Evolutionary conservation across 2,797 vertebrate species (phyloP).

Genomic region (Chelidonichthys spinosus): DNA sequence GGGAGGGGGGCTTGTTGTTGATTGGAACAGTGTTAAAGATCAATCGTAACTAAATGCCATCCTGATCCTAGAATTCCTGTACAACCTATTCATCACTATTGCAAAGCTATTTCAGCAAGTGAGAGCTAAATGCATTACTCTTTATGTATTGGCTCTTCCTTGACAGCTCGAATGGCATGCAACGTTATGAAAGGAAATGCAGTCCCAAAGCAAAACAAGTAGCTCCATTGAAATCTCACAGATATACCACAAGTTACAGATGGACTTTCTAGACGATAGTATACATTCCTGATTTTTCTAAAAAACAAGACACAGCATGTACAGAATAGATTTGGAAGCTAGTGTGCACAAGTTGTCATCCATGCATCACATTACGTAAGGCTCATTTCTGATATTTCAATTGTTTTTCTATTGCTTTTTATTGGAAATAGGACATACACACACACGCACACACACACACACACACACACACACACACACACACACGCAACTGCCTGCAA

Average conservation of each 20-base stretch:
- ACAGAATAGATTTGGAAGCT: constrained; percentile 76
- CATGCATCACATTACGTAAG: constrained; percentile 77
- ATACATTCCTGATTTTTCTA: constrained; percentile 84
- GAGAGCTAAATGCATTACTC: constrained; percentile 78
- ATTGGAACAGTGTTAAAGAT: constrained; percentile 73
- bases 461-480: constrained; percentile 34
- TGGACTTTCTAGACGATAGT: constrained; percentile 76
- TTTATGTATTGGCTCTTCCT: constrained; percentile 71
- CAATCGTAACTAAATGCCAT: constrained; percentile 72
- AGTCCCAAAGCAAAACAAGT: constrained; percentile 69
- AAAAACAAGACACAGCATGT: constrained; percentile 76
- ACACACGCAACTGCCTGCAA: constrained; percentile 77
- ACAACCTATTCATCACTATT: constrained; percentile 71
- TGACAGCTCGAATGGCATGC: constrained; percentile 73
- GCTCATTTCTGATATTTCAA: constrained; percentile 78
- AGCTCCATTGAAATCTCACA: constrained; percentile 60
- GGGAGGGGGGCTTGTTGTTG: constrained; percentile 59
- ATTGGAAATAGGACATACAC: constrained; percentile 75
- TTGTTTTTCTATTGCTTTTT: constrained; percentile 70
- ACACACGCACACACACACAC: constrained; percentile 50
- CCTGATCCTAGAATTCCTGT: constrained; percentile 64
- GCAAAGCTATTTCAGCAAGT: constrained; percentile 74
- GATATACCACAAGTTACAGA: constrained; percentile 79
- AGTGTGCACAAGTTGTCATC: constrained; percentile 77
- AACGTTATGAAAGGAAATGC: constrained; percentile 72